Evolutionary conservation across 2,888 invertebrate species (phyloP).

Genomic region (Ephialtes manifestator): DNA sequence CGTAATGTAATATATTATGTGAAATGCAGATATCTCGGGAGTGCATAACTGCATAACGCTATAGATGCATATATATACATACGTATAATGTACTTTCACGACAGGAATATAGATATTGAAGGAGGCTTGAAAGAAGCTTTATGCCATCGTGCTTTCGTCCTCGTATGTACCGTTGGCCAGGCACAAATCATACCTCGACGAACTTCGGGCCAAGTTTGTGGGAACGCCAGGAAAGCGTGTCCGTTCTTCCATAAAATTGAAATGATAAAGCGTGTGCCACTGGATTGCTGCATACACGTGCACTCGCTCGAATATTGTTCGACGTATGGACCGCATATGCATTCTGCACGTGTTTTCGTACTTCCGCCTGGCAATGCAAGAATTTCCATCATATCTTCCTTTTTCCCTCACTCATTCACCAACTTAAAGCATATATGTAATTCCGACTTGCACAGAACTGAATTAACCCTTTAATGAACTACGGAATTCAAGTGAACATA

Average conservation of each 20-base stretch:
- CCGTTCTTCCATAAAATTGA: constrained; percentile 83
- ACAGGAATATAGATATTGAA: constrained; percentile 16
- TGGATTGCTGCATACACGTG: constrained; percentile 25
- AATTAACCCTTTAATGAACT: constrained; percentile 3
- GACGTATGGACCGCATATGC: constrained; percentile 32
- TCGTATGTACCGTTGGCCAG: constrained; percentile 37
- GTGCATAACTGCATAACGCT: constrained; percentile 32
- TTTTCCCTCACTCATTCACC: neutral
- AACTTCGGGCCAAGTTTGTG: constrained; percentile 79
- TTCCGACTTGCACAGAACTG: neutral
- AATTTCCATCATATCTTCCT: constrained; percentile 7
- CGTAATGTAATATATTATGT: constrained; percentile 29
- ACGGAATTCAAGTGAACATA: neutral
- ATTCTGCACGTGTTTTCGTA: constrained; percentile 28
- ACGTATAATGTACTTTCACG: constrained; percentile 6
- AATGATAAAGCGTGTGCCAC: constrained; percentile 81
- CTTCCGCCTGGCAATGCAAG: constrained; percentile 39
- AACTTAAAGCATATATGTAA: neutral
- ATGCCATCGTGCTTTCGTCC: constrained; percentile 29
- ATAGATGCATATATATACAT: neutral
- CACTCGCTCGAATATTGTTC: constrained; percentile 40
- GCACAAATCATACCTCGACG: constrained; percentile 83
- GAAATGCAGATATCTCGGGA: constrained; percentile 45
- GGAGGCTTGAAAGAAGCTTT: constrained; percentile 43
- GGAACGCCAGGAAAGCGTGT: constrained; percentile 59